Base-by-base conservation (phyloP, 2,113 vertebrate species). In the Lepidothrix coronata region DNA sequence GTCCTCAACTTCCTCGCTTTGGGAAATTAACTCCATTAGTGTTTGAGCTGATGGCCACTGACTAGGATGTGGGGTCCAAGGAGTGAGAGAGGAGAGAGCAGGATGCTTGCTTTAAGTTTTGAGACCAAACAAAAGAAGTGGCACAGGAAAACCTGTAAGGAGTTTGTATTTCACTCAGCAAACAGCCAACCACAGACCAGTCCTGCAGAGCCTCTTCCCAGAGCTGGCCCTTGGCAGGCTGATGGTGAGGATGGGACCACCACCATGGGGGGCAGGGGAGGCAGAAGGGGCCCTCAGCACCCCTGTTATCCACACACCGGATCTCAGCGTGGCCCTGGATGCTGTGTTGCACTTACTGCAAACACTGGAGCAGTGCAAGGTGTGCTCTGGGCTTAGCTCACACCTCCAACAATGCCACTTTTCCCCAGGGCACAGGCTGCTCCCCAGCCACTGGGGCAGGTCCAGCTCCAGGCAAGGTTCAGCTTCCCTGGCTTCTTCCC, bases 271-370 rank as follows among this genome's bases (percentile, higher is more conserved):
- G 3, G 17, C 66, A 51, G 55, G 17, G 13, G 74, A 33, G 18
- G 27, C 65, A 37, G 73, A 10, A 22, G 37, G 31, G 68, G 22
- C 2, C 1, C 8, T 52, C 12, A 21, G 74, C 54, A 12, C 5
- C 17, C 44, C 0, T 0, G 12, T 13, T 2, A 65, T 28, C n/a
- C 58, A 5, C 11, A 2, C 49, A 8, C 6, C 0, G 0, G 19
- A 9, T 3, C 39, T 6, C 66, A 37, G 25, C 0, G 0, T 5
- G 35, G 52, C 58, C 68, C 24, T 16, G 17, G 33, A 5, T 3
- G 27, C n/a, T 11, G 5, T 0, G 7, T 1, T 35, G 24, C 58
- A 13, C 24, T 15, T 8, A 49, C 61, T 62, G 48, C 57, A 35
- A 33, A 21, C 4, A 0, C 1, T 7, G 52, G 48, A 72, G 75